phyloP scores from a whole-genome alignment of 2,113 vertebrate species.

The Jacana jacana region DNA sequence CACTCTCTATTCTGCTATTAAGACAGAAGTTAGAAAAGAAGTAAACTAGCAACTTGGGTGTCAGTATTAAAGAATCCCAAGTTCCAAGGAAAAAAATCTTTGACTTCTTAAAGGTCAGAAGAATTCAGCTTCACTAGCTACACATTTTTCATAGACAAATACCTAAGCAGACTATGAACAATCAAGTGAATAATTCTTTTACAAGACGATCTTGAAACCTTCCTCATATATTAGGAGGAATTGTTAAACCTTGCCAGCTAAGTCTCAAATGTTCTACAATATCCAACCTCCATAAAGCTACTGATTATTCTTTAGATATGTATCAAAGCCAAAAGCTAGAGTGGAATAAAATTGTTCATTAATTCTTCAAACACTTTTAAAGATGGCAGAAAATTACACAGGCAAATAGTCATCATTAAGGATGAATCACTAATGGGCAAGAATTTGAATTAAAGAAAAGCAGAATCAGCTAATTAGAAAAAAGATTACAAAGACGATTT shows the following conservation, averaged over 20 bases:
- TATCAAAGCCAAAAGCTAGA: not conserved
- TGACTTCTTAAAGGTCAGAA: not conserved
- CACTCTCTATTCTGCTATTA: not conserved
- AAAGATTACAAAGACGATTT: not conserved
- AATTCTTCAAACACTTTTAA: conserved; percentile 22
- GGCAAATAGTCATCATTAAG: conserved; percentile 6
- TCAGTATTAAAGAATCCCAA: not conserved
- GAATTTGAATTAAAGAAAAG: conserved; percentile 22
- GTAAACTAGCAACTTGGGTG: not conserved
- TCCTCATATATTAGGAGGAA: not conserved
- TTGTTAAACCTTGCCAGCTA: not conserved
- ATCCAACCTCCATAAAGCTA: not conserved
- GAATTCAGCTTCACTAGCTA: not conserved
- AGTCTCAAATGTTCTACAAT: not conserved
- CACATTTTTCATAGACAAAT: not conserved
- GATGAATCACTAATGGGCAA: not conserved
- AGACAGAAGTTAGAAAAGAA: not conserved
- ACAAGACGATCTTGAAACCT: not conserved
- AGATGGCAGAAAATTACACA: not conserved
- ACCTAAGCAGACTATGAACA: not conserved
- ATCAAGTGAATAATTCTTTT: not conserved
- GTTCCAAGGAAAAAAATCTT: not conserved
- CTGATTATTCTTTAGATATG: not conserved
- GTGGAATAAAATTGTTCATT: conserved; percentile 18
- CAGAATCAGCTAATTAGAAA: not conserved